Evolutionary conservation across 2,113 vertebrate species (phyloP).

Genomic region (Ciconia boyciana): DNA sequence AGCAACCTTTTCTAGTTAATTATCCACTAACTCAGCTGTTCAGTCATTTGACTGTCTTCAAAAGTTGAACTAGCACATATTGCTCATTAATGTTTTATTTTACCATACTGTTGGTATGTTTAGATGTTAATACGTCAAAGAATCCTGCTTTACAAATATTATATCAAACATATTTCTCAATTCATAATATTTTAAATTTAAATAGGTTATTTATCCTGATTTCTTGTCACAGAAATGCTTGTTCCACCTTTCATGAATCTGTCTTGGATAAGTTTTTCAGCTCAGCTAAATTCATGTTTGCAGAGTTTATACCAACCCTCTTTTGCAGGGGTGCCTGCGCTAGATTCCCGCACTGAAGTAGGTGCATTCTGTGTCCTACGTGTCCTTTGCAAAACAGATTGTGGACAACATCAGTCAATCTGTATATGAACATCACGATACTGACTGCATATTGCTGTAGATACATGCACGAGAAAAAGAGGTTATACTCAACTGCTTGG

Average conservation of each 20-base stretch:
- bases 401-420: background rate
- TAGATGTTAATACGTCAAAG: background rate
- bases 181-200: background rate
- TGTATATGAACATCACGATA: background rate
- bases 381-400: background rate
- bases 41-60: background rate
- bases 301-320: background rate
- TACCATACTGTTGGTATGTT: background rate
- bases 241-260: background rate
- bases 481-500: background rate
- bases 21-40: background rate
- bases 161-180: background rate
- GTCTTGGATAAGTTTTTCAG: background rate
- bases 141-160: conserved; percentile 7
- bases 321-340: background rate
- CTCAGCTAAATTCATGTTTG: background rate
- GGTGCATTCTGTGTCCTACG: background rate
- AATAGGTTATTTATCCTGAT: background rate
- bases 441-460: background rate
- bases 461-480: background rate
- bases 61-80: background rate
- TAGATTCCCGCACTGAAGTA: background rate
- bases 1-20: background rate
- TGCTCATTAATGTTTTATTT: background rate
- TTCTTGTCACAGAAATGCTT: background rate